Evolutionary conservation across 2,888 invertebrate genomes (phyloP).

Genomic region (Cabera pusaria): DNA sequence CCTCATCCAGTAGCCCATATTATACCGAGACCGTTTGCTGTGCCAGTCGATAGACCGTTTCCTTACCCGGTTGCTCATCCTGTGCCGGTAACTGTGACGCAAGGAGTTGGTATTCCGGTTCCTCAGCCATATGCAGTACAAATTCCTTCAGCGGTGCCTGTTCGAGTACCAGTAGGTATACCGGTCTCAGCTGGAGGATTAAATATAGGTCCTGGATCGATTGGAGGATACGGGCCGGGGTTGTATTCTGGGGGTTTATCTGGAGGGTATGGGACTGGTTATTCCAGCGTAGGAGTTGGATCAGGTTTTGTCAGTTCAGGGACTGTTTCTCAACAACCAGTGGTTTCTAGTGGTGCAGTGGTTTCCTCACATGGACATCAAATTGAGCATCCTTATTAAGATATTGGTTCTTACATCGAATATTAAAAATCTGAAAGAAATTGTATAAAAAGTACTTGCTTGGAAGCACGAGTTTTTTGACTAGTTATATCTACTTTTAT

Average conservation of each 20-base stretch:
- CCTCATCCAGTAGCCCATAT: constrained; percentile 78
- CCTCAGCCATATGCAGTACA: constrained; percentile 77
- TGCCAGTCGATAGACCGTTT: constrained; percentile 79
- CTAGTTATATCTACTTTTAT: no score
- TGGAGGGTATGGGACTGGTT: constrained; percentile 16
- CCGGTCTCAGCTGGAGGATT: constrained; percentile 27
- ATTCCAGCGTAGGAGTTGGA: constrained; percentile 5
- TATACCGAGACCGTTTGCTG: constrained; percentile 67
- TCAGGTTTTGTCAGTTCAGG: constrained; percentile 16
- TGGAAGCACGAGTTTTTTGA: no score
- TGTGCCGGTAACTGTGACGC: constrained; percentile 75
- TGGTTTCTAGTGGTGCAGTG: constrained; percentile 25
- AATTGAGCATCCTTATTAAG: constrained; percentile 42
- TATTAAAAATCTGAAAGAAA: no score
- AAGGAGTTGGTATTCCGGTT: constrained; percentile 78
- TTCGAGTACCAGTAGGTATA: constrained; percentile 59
- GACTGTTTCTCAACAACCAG: constrained; percentile 10
- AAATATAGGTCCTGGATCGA: neutral
- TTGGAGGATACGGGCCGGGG: constrained; percentile 3
- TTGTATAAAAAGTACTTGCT: no score
- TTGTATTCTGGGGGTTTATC: no score
- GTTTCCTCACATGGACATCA: constrained; percentile 41
- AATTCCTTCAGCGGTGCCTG: constrained; percentile 66
- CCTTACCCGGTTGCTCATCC: constrained; percentile 81
- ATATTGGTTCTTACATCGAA: no score